Conservation (phyloP, 2,797 vertebrate species). For the Sebastes miniatus region DNA sequence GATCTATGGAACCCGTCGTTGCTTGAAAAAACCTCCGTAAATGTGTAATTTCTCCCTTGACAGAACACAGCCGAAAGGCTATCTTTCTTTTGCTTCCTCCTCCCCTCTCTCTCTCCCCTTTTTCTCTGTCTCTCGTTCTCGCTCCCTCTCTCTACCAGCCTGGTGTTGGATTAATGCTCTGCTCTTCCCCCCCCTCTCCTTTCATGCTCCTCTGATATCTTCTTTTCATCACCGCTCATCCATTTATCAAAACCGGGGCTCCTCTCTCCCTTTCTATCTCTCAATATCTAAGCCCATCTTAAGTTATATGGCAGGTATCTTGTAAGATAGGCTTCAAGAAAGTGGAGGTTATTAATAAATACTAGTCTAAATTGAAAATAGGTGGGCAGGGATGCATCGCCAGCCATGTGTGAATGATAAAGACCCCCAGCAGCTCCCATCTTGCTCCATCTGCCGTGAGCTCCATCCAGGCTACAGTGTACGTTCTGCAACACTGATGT, state of each 20-base stretch:
- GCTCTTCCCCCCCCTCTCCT: slow-evolving; percentile 79
- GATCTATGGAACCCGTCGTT: slow-evolving; percentile 98
- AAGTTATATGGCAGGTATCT: slow-evolving; percentile 61
- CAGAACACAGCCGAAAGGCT: slow-evolving; percentile 94
- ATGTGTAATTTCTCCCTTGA: slow-evolving; percentile 99
- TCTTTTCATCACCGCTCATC: slow-evolving; percentile 94
- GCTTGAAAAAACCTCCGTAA: slow-evolving; percentile 99
- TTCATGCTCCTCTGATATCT: slow-evolving; percentile 93
- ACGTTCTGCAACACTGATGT: slow-evolving; percentile 75
- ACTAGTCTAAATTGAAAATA: slow-evolving; percentile 76
- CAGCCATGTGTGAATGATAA: slow-evolving; percentile 92
- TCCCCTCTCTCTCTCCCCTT: slow-evolving; percentile 59
- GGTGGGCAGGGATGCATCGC: slow-evolving; percentile 79
- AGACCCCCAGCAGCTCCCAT: slow-evolving; percentile 84
- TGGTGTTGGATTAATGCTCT: slow-evolving; percentile 77
- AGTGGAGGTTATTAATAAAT: slow-evolving; percentile 73
- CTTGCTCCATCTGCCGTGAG: slow-evolving; percentile 45
- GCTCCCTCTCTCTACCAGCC: slow-evolving; percentile 76
- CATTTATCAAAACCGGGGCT: slow-evolving; percentile 91
- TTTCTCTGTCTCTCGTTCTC: slow-evolving; percentile 67
- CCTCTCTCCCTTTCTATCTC: slow-evolving; percentile 47
- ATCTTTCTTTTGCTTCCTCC: slow-evolving; percentile 94
- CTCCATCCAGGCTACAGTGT: slow-evolving; percentile 49
- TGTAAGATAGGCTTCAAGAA: slow-evolving; percentile 56
- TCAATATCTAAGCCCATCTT: slow-evolving; percentile 48